Percentiles rank a stretch among this genome's conserved stretches.
phyloP scores from a whole-genome alignment of 1,140 invertebrate genomes.

The Drosophila mauritiana region DNA sequence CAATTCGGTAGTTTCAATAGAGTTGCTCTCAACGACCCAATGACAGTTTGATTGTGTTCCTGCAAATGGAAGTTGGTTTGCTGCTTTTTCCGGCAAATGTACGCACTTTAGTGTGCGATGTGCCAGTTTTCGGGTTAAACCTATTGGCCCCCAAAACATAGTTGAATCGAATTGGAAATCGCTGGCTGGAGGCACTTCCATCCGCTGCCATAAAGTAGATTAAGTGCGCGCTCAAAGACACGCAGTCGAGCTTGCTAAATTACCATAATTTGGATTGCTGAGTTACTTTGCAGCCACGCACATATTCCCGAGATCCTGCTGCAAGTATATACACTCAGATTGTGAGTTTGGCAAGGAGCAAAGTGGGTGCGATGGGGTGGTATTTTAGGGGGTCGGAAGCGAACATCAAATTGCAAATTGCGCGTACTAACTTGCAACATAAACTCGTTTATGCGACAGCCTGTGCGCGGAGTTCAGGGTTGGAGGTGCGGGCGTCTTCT shows the following conservation, averaged over 20 bases:
- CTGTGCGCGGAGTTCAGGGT: not conserved
- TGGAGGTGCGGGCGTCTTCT: too few relatives aligned
- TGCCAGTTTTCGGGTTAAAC: constrained; percentile 12
- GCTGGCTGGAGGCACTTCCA: not conserved
- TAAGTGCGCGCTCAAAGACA: constrained; percentile 54
- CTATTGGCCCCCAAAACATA: constrained; percentile 1
- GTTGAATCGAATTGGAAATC: constrained; percentile 23
- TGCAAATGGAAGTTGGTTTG: constrained; percentile 28
- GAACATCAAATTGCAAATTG: constrained; percentile 66
- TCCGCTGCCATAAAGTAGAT: constrained; percentile 46
- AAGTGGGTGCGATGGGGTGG: not conserved
- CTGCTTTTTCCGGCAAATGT: constrained; percentile 16
- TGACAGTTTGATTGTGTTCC: constrained; percentile 48
- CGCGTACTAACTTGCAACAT: constrained; percentile 66
- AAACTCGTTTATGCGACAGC: constrained; percentile 62
- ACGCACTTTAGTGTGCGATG: constrained; percentile 11
- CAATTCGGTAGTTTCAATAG: constrained; percentile 44
- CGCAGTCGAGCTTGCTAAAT: constrained; percentile 61
- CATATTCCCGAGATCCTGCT: constrained; percentile 2
- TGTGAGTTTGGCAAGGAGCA: constrained; percentile 1
- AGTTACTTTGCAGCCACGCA: constrained; percentile 50
- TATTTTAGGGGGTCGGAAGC: constrained; percentile 27
- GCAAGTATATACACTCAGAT: constrained; percentile 2
- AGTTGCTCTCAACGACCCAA: constrained; percentile 37
- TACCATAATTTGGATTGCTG: constrained; percentile 66